Percentiles rank a stretch among this genome's conserved stretches.
Conservation (phyloP, 2,113 vertebrate species). For the Neolamprologus sp. region DNA sequence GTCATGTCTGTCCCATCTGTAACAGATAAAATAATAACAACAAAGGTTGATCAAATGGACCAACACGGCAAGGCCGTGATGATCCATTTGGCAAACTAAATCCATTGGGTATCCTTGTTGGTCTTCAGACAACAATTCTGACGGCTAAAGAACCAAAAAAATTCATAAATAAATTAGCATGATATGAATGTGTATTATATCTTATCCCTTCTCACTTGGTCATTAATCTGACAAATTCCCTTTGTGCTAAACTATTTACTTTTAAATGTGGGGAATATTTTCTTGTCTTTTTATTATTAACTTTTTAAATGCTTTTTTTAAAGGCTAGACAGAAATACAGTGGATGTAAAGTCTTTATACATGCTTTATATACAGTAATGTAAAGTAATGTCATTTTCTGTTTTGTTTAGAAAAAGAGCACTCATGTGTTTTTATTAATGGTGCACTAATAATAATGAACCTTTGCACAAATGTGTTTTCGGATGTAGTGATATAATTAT, state of each 20-base stretch:
- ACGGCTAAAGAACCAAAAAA: accelerated
- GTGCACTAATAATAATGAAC: neutral
- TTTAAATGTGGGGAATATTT: neutral
- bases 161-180: neutral
- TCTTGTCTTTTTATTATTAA: neutral
- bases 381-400: neutral
- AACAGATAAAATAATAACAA: neutral
- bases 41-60: neutral
- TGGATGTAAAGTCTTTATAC: neutral
- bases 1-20: neutral
- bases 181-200: neutral
- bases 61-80: neutral
- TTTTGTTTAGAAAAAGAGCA: neutral
- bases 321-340: neutral
- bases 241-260: neutral
- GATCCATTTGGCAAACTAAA: neutral
- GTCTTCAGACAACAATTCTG: neutral
- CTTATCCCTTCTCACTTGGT: neutral
- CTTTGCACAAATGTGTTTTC: neutral
- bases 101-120: neutral
- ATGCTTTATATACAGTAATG: neutral
- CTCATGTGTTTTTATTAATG: neutral
- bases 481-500: neutral
- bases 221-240: neutral
- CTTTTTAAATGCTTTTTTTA: neutral